Percentiles rank a stretch among this genome's conserved stretches.
These are phyloP conservation scores for Psittacula cyanocephala DNA, from an alignment of 2,113 vertebrate genomes.

Conservation along the genomic window DNA sequence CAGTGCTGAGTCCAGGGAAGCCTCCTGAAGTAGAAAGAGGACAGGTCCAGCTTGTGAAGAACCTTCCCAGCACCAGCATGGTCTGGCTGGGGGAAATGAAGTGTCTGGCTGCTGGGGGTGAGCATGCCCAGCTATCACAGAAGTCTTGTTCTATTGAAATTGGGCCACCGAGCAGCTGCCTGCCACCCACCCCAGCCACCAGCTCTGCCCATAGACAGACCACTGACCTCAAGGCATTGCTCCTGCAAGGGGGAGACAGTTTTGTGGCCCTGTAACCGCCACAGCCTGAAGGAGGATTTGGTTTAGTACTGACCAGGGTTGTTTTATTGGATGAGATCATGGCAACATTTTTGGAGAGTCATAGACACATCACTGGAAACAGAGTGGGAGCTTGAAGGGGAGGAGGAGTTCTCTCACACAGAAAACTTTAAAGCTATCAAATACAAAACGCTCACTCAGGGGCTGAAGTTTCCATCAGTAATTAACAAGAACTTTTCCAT, in stretches of 20 bases:
- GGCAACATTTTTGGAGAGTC: not conserved
- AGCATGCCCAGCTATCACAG: rapidly evolving
- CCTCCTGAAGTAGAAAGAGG: not conserved
- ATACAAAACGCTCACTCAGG: not conserved
- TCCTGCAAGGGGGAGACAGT: not conserved
- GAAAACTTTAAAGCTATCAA: not conserved
- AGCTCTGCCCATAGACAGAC: not conserved
- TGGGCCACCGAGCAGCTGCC: not conserved
- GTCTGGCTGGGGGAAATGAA: rapidly evolving
- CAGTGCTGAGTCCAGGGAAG: not conserved
- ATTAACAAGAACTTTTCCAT: not conserved
- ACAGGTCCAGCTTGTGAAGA: not conserved
- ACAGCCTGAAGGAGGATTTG: not conserved
- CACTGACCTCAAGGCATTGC: no score
- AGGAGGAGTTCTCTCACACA: not conserved
- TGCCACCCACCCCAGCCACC: not conserved
- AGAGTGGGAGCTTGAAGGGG: not conserved
- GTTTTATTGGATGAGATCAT: not conserved
- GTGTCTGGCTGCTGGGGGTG: not conserved
- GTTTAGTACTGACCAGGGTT: not conserved
- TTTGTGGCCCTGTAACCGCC: not conserved
- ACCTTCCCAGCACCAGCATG: not conserved
- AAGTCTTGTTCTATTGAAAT: rapidly evolving
- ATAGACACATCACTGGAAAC: not conserved
- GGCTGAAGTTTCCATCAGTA: not conserved